Evolutionary conservation across 2,113 vertebrate genomes (phyloP).

Genomic region (Rhea americana): DNA sequence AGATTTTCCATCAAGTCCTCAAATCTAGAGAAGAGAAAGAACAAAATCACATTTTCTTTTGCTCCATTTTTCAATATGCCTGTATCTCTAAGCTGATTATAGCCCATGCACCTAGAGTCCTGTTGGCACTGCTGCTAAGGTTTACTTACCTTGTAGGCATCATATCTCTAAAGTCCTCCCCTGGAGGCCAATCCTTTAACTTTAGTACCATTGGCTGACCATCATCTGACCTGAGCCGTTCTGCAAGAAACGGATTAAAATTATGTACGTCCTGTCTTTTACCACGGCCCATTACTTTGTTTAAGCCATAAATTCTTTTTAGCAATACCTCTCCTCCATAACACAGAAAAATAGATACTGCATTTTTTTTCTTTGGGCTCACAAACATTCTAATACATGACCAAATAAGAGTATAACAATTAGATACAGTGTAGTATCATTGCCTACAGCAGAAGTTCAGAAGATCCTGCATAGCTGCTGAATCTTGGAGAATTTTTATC

Average conservation of each 20-base stretch:
- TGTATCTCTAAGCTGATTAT: not conserved
- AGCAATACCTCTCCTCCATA: not conserved
- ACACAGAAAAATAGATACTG: not conserved
- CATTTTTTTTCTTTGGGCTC: not conserved
- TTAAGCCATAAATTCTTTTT: not conserved
- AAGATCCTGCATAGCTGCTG: not conserved
- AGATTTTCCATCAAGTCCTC: slow-evolving; percentile 97
- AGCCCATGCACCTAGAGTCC: not conserved
- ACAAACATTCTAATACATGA: not conserved
- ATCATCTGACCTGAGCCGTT: slow-evolving; percentile 88
- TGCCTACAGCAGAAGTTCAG: not conserved
- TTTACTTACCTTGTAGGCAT: slow-evolving; percentile 91
- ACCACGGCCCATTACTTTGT: not conserved
- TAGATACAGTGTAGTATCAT: not conserved
- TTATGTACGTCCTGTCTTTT: not conserved
- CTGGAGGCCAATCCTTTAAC: slow-evolving; percentile 98
- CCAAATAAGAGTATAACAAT: not conserved
- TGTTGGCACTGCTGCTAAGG: not conserved
- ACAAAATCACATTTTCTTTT: not conserved
- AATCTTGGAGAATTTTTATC: not conserved
- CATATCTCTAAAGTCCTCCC: slow-evolving; percentile 98
- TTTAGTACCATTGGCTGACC: slow-evolving; percentile 97
- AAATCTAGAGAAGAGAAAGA: slow-evolving; percentile 80
- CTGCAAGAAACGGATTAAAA: slow-evolving; percentile 73
- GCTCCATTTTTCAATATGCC: not conserved